Base-by-base conservation (phyloP, 2,113 vertebrate species). In the Polypterus bichir region DNA sequence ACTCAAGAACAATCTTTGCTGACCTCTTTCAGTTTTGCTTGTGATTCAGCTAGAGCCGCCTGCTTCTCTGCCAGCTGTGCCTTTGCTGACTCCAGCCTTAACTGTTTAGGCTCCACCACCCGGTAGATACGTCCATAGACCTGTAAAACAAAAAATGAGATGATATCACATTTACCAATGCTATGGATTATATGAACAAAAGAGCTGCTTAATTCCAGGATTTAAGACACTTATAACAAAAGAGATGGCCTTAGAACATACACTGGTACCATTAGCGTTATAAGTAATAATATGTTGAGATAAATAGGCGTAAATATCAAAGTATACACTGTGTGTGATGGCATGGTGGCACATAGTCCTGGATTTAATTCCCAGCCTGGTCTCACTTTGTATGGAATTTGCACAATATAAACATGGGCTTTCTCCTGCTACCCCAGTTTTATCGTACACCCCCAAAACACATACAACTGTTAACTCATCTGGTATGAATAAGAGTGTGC, bases 1-100 rank as follows among this genome's bases (percentile, higher is more conserved):
- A 27, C 27, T 27, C 27, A 1, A 27, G 27, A 27, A 27, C 27
- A 27, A 27, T 27, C 27, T 27, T 27, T 27, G 27, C 70, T 5
- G 59, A 92, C 91, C 87, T 90, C 88, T 48, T 54, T 70, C 4
- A 92, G 81, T 76, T 92, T 92, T 48, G 73, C 77, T 70, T 92
- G 87, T n/a, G 89, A 88, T 4, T 88, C 84, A 0, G 87, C 85
- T 51, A 92, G 79, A 0, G 88, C 76, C 0, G 80, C 77, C 67
- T 95, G 90, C 73, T 95, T 95, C 72, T 92, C 86, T 5, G 76
- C 76, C 49, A 95, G 82, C 66, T 91, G 87, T 44, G 82, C 10
- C 65, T 69, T 64, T n/a, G 91, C 88, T 0, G 69, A 66, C 0
- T 85, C 82, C 69, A 93, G 79, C 2, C 83, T 82, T 6, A 71